phyloP scores from a whole-genome alignment of 2,113 vertebrate genomes.

The Anoplopoma fimbria region DNA sequence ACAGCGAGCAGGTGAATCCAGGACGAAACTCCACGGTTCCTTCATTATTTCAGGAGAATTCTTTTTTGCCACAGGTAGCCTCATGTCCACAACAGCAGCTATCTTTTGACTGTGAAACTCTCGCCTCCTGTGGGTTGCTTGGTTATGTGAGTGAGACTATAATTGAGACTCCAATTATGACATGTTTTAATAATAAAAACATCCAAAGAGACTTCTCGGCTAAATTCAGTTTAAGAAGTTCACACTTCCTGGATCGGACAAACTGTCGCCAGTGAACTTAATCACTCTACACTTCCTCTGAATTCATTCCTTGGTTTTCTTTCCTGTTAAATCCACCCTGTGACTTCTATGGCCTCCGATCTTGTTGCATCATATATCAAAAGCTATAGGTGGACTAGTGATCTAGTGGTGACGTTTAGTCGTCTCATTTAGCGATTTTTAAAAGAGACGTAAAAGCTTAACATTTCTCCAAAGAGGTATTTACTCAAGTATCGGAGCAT shows the following conservation, averaged over 20 bases:
- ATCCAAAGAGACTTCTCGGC: neutral
- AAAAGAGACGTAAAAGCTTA: no score
- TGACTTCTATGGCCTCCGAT: no score
- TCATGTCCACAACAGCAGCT: neutral
- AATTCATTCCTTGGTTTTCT: no score
- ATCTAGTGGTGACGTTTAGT: no score
- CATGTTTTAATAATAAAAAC: neutral
- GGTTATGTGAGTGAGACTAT: neutral
- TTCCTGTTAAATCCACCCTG: no score
- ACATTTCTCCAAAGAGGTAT: no score
- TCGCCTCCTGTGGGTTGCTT: neutral
- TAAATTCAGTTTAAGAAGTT: no score
- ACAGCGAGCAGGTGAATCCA: neutral
- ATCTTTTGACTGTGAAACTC: neutral
- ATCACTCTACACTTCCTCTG: neutral
- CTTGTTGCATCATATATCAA: no score
- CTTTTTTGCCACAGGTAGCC: neutral
- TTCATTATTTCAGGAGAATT: neutral
- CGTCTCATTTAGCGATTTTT: no score
- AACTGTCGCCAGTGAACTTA: neutral
- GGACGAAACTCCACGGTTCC: neutral
- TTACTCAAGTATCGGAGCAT: no score
- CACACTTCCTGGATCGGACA: neutral
- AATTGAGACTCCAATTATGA: neutral
- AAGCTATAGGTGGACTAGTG: no score